A percentile compares a stretch with the other conserved stretches of the same genome.
Evolutionary conservation across 2,888 invertebrate species (phyloP).

Genomic region (Lasioglossum villosulum): DNA sequence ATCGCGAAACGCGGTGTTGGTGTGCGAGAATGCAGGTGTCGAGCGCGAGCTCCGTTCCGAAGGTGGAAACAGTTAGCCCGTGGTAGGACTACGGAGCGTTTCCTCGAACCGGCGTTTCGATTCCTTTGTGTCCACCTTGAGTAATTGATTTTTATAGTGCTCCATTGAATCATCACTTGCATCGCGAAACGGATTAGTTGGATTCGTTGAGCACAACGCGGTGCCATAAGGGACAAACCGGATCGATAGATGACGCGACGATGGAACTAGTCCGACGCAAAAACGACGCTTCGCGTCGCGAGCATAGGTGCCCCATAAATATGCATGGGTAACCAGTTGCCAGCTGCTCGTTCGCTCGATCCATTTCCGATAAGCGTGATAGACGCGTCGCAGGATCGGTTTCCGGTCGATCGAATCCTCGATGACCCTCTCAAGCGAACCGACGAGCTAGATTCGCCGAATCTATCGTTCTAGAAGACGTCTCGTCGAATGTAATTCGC

Average conservation of each 20-base stretch:
- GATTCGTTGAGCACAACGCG: neutral
- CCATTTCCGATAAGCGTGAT: neutral
- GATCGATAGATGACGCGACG: neutral
- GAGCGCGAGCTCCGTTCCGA: neutral
- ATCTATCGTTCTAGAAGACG: no score
- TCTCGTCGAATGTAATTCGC: neutral
- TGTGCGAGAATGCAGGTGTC: neutral
- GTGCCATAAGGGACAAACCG: neutral
- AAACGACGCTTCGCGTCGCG: neutral
- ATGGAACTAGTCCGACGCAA: constrained; percentile 26
- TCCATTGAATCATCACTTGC: neutral
- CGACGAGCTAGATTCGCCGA: neutral
- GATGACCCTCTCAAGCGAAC: neutral
- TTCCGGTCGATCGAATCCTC: neutral
- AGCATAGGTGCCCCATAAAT: constrained; percentile 28
- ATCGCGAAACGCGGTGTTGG: neutral
- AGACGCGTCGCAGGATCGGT: neutral
- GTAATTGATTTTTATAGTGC: neutral
- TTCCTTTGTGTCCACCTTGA: neutral
- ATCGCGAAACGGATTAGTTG: neutral
- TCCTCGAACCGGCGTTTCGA: neutral
- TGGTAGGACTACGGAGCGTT: neutral
- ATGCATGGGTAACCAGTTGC: neutral
- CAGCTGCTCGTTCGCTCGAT: neutral
- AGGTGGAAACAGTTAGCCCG: neutral